Conservation (phyloP, 1,140 invertebrate genomes). For the Pseudomyrmex cubaensis region DNA sequence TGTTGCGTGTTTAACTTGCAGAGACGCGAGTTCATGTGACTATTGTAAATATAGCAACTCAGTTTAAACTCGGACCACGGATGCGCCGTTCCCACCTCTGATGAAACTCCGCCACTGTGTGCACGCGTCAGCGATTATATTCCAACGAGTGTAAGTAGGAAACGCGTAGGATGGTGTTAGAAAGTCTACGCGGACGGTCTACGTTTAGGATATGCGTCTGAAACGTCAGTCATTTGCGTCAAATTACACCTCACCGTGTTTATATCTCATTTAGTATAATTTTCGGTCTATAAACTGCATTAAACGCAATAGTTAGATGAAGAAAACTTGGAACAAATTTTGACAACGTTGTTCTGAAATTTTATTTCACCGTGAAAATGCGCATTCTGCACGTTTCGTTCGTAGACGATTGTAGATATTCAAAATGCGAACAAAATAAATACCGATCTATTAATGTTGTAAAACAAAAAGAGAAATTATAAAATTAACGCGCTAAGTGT, state of each 20-base stretch:
- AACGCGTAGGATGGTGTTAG: slow-evolving; percentile 6
- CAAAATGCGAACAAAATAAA: slow-evolving; percentile 18
- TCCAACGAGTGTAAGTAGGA: slow-evolving; percentile 24
- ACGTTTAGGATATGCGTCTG: slow-evolving; percentile 41
- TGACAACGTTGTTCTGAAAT: too few relatives aligned
- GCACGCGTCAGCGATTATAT: slow-evolving; percentile 45
- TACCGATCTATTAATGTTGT: neutral
- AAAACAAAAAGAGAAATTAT: slow-evolving; percentile 8
- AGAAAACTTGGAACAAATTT: slow-evolving; percentile 30
- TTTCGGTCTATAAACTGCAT: slow-evolving; percentile 23
- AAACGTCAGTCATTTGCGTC: slow-evolving; percentile 25
- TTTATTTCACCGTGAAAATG: too few relatives aligned
- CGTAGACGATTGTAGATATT: slow-evolving; percentile 36
- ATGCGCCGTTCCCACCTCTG: slow-evolving; percentile 24
- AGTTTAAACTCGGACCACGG: slow-evolving; percentile 27
- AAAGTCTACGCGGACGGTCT: slow-evolving; percentile 45
- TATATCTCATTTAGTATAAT: slow-evolving; percentile 35
- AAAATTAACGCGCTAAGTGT: slow-evolving; percentile 19
- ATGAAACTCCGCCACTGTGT: slow-evolving; percentile 56
- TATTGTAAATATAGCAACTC: slow-evolving; percentile 53
- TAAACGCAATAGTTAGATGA: slow-evolving; percentile 3
- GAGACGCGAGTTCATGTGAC: slow-evolving; percentile 41
- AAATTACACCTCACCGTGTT: slow-evolving; percentile 35
- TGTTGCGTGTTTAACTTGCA: slow-evolving; percentile 53
- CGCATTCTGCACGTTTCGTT: slow-evolving; percentile 11